Conservation (phyloP, 2,113 vertebrate species). For the Epinephelus fuscoguttatus region DNA sequence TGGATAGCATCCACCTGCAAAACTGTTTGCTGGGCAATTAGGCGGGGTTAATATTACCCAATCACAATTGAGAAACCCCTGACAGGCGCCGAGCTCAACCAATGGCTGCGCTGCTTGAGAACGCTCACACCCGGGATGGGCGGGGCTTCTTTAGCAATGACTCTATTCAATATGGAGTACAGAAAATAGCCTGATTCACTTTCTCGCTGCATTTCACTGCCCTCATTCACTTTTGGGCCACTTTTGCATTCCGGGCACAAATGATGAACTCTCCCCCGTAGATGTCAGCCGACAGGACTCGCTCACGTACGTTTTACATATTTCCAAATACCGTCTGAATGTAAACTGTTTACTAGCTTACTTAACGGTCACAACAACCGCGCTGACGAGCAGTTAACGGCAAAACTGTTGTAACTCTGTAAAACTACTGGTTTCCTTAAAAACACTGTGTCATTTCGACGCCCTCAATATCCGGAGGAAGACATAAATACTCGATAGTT, state of each 20-base stretch:
- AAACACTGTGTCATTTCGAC: neutral
- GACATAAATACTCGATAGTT: neutral
- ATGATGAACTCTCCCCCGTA: neutral
- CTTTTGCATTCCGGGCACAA: neutral
- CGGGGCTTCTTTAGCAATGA: constrained; percentile 51
- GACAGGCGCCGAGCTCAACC: constrained; percentile 30
- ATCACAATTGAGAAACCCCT: constrained; percentile 37
- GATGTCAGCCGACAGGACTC: neutral
- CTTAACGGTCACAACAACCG: constrained; percentile 15
- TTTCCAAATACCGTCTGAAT: neutral
- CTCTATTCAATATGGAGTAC: constrained; percentile 79
- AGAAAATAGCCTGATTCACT: constrained; percentile 53
- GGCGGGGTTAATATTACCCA: constrained; percentile 47
- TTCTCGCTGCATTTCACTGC: neutral
- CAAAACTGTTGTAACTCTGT: constrained; percentile 34
- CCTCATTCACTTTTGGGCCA: neutral
- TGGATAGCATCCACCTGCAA: constrained; percentile 47
- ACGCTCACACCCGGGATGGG: constrained; percentile 41
- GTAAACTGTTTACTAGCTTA: neutral
- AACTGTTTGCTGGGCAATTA: constrained; percentile 2
- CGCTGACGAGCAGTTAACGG: constrained; percentile 9
- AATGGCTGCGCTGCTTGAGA: constrained; percentile 46
- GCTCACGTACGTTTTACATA: constrained; percentile 12
- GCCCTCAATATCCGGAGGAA: constrained; percentile 1
- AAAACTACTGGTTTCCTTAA: constrained; percentile 20